These are phyloP conservation scores for Drosophila lacertosa DNA, from an alignment of 1,140 invertebrate genomes.

Conservation along the genomic window DNA sequence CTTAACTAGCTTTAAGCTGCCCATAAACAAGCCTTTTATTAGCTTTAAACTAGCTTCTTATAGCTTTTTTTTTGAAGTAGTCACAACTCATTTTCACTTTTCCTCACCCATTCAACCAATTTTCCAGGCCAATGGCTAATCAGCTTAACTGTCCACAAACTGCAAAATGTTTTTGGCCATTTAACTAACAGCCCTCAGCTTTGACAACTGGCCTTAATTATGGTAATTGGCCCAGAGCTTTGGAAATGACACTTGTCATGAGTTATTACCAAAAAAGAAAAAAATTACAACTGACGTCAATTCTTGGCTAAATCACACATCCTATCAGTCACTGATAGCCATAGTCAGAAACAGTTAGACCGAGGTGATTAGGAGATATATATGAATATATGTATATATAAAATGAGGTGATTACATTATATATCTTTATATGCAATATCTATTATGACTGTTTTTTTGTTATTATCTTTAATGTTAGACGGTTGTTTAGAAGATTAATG, in stretches of 20 bases:
- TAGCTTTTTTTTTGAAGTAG: no score
- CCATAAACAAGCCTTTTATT: not conserved
- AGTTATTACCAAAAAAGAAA: slow-evolving; percentile 11
- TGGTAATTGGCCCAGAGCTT: slow-evolving; percentile 16
- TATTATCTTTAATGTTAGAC: not conserved
- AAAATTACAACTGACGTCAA: slow-evolving; percentile 16
- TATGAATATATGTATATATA: not conserved
- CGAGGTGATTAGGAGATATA: no score
- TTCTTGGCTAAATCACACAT: slow-evolving; percentile 5
- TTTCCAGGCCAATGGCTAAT: not conserved
- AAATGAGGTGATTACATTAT: no score
- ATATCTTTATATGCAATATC: not conserved
- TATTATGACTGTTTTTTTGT: not conserved
- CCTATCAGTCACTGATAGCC: slow-evolving; percentile 9
- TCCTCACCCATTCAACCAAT: no score
- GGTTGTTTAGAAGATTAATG: slow-evolving; percentile 2
- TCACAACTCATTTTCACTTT: no score
- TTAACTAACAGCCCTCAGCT: not conserved
- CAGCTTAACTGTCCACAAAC: not conserved
- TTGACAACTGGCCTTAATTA: slow-evolving; percentile 30
- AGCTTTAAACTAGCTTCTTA: not conserved
- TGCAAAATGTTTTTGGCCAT: not conserved
- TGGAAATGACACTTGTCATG: slow-evolving; percentile 7
- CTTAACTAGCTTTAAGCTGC: no score
- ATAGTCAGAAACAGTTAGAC: not conserved